A percentile compares a stretch with the other conserved stretches of the same genome.
phyloP scores from a whole-genome alignment of 1,140 invertebrate species.

The Ganaspis sp. region DNA sequence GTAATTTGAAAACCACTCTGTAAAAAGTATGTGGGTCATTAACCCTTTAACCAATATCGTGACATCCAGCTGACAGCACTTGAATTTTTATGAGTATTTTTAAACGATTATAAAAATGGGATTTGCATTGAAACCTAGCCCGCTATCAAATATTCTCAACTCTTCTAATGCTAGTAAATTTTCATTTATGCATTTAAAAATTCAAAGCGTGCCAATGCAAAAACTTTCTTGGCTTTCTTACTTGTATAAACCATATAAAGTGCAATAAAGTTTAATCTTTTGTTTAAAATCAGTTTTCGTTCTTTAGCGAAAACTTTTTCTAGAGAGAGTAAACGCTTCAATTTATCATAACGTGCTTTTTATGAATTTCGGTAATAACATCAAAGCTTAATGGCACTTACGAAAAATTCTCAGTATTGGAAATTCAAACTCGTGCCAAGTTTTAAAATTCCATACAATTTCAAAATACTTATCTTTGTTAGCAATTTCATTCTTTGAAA shows the following conservation, averaged over 20 bases:
- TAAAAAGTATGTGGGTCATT: background rate
- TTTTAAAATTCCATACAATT: too few species aligned
- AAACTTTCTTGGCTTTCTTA: background rate
- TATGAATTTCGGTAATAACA: background rate
- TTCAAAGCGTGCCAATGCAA: background rate
- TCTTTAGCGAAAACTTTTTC: background rate
- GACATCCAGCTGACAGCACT: background rate
- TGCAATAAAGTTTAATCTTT: background rate
- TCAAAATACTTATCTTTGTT: too few species aligned
- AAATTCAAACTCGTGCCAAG: too few species aligned
- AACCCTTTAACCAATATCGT: conserved; percentile 1
- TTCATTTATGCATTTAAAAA: background rate
- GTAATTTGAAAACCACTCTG: background rate
- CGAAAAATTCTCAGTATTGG: too few species aligned
- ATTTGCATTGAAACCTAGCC: background rate
- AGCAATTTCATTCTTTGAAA: too few species aligned
- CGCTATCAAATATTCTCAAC: background rate
- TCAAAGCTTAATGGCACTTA: too few species aligned
- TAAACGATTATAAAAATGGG: background rate
- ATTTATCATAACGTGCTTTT: background rate
- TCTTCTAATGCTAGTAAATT: background rate
- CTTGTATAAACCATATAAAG: background rate
- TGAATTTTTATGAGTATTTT: background rate
- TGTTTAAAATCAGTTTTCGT: background rate
- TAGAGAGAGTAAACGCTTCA: background rate